Base-by-base conservation (phyloP, 2,888 invertebrate species). In the Parnassius orleans region DNA sequence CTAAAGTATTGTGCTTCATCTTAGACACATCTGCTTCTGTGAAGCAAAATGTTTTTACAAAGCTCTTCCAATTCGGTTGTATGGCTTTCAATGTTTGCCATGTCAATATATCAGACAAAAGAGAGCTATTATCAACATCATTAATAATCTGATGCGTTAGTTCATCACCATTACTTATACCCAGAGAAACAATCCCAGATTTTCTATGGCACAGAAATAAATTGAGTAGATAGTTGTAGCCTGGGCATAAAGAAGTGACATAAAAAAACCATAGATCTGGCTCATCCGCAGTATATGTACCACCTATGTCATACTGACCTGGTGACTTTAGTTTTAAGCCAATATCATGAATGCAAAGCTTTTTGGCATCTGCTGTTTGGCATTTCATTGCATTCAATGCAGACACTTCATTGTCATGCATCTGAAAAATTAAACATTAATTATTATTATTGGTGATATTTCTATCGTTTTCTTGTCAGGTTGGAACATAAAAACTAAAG, bases 181-280 rank as follows among this genome's bases (percentile, higher is more conserved):
- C 75, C 15, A 90, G 69, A 15, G 79, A 70, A 42, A 86, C 79
- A 33, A 69, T 72, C 3, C 83, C 82, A 10, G 74, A 65, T 61
- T 72, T 79, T 63, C 84, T 79, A 54, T 84, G 76, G 55, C 81
- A 77, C 0, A 86, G 82, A 77, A 87, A 90, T 58, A 91, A 66
- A 66, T 82, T 89, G 0, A 91, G 69, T 53, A 90, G 65, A 51
- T 75, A 73, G 60, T 78, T 84, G 47, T 73, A 63, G 10, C 80
- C 81, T 9, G 82, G 83, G 55, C 80, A 81, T 5, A 70, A 48
- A 3, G 83, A 77, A 2, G 83, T 81, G 47, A 79, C 77, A 33
- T 68, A 83, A 60, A 79, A 86, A 65, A 91, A 91, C 88, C 88
- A 90, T 12, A 87, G 70, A 3, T 89, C 87, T 10, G 87, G 71